phyloP scores from a whole-genome alignment of 2,797 vertebrate species.

The Cichlasoma orientale region DNA sequence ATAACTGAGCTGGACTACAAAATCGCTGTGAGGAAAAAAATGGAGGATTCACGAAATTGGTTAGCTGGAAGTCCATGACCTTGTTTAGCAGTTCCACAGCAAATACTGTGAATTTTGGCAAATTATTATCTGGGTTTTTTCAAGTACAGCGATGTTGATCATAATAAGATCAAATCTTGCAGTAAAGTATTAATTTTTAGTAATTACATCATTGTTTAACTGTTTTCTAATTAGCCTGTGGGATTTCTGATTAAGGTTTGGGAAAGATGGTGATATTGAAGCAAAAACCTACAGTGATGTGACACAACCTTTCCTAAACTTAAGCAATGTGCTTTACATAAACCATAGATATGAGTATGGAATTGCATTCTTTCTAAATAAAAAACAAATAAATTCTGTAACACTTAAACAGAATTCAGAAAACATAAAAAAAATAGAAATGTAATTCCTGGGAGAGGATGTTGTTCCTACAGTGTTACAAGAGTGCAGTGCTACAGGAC shows the following conservation, averaged over 20 bases:
- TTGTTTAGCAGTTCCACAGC: too few species aligned
- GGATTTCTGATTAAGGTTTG: not conserved
- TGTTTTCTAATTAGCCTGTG: not conserved
- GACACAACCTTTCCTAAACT: not conserved
- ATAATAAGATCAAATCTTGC: not conserved
- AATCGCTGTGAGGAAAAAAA: too few species aligned
- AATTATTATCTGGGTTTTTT: too few species aligned
- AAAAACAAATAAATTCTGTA: not conserved
- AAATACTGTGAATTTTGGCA: too few species aligned
- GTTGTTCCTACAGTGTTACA: too few species aligned
- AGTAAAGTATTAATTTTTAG: not conserved
- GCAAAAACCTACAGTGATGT: not conserved
- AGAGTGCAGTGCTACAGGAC: too few species aligned
- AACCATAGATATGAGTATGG: not conserved
- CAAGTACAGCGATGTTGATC: too few species aligned
- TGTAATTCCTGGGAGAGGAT: too few species aligned
- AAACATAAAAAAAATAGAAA: too few species aligned
- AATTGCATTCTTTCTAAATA: not conserved
- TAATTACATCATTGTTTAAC: not conserved
- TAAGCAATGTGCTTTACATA: not conserved
- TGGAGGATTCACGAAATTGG: too few species aligned
- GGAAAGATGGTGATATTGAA: not conserved
- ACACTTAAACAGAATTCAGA: not conserved
- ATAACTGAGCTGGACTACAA: too few species aligned
- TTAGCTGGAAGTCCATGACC: too few species aligned